Percentiles rank a stretch among this genome's conserved stretches.
Evolutionary conservation across 2,113 vertebrate genomes (phyloP).

Genomic region (Rhinolophus ferrumequinum): DNA sequence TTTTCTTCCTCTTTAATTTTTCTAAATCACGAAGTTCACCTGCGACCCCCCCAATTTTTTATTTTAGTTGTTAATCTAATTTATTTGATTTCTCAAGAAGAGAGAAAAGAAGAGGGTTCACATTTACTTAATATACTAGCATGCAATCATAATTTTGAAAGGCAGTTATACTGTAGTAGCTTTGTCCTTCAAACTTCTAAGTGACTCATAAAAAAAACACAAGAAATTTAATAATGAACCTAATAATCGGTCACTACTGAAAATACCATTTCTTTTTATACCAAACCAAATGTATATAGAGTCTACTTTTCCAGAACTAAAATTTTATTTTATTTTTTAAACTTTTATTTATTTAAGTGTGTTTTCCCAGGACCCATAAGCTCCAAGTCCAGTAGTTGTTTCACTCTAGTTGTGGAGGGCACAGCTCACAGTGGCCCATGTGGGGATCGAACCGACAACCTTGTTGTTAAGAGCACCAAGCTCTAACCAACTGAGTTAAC

Average conservation of each 20-base stretch:
- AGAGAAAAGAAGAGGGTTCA: neutral
- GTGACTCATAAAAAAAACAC: conserved; percentile 25
- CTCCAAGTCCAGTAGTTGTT: no score
- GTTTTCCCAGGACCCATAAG: no score
- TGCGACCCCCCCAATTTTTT: neutral
- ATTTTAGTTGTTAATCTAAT: neutral
- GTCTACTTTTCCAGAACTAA: conserved; percentile 3
- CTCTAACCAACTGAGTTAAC: no score
- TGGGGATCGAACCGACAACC: no score
- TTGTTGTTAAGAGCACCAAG: no score
- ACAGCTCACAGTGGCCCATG: no score
- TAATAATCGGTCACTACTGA: neutral
- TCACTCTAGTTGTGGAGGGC: no score
- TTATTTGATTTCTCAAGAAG: neutral
- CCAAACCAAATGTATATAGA: neutral
- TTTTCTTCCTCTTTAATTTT: neutral
- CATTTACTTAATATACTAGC: neutral
- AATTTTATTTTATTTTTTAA: neutral
- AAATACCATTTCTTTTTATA: conserved; percentile 4
- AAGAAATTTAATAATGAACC: conserved; percentile 51
- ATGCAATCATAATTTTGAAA: conserved; percentile 6
- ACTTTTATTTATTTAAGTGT: no score
- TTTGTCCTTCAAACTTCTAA: conserved; percentile 21
- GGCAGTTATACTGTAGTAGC: neutral
- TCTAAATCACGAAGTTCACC: neutral